Evolutionary conservation across 2,888 invertebrate genomes (phyloP).

Genomic region (Chrysomela aeneicollis): DNA sequence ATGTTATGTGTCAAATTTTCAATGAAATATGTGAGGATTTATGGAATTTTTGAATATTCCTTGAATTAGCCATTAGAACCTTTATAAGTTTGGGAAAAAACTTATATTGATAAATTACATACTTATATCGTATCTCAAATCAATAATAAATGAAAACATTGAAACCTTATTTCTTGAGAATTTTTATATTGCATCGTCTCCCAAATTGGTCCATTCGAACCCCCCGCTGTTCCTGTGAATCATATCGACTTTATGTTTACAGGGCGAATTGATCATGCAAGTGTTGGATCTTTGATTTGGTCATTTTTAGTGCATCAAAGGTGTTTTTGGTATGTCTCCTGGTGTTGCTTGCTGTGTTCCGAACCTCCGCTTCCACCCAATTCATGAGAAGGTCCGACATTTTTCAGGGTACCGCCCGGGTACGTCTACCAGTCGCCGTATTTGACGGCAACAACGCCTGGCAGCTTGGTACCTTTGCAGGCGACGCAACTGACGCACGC

Average conservation of each 20-base stretch:
- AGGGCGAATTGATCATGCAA: slow-evolving; percentile 20
- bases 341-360: slow-evolving; percentile 60
- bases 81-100: no score
- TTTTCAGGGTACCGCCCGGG: slow-evolving; percentile 75
- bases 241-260: no score
- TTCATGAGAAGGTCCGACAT: slow-evolving; percentile 17
- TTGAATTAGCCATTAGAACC: no score
- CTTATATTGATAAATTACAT: no score
- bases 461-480: slow-evolving; percentile 73
- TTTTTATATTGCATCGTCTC: background rate
- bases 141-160: no score
- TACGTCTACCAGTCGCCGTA: slow-evolving; percentile 82
- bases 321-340: slow-evolving; percentile 54
- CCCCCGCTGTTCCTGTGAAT: no score
- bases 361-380: background rate
- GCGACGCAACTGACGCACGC: slow-evolving; percentile 76
- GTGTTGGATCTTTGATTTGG: slow-evolving; percentile 39
- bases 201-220: background rate
- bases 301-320: slow-evolving; percentile 47
- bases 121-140: no score
- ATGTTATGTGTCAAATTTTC: no score
- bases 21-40: no score
- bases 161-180: no score
- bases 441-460: slow-evolving; percentile 69
- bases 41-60: no score